Evolutionary conservation across 2,797 vertebrate species (phyloP).

Genomic region (Pteronotus mesoamericanus): DNA sequence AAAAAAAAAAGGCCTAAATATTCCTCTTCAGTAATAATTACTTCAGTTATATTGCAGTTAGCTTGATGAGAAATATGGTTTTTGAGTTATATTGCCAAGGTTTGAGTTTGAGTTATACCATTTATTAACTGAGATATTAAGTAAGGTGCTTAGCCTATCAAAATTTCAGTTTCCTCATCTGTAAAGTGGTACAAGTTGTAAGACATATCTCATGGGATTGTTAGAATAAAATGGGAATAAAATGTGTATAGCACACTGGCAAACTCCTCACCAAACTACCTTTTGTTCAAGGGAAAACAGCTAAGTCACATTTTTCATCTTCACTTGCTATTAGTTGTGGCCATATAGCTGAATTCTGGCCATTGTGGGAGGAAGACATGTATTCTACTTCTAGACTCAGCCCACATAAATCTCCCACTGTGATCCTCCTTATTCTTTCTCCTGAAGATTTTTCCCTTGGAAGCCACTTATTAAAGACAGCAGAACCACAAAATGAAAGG

Average conservation of each 20-base stretch:
- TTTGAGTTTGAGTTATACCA: not conserved
- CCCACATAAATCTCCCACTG: not conserved
- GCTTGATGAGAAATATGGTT: slow-evolving; percentile 9
- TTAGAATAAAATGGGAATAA: not conserved
- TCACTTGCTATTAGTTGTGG: not conserved
- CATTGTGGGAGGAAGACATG: not conserved
- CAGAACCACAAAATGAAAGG: not conserved
- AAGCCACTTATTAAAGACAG: not conserved
- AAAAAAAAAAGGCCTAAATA: not conserved
- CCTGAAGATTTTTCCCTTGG: not conserved
- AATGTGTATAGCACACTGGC: not conserved
- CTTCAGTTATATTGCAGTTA: not conserved
- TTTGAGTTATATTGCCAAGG: not conserved
- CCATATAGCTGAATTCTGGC: not conserved
- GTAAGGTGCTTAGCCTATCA: not conserved
- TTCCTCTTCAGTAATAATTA: not conserved
- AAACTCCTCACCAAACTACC: not conserved
- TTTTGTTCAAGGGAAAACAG: not conserved
- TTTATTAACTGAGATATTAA: not conserved
- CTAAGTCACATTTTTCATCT: not conserved
- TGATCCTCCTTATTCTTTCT: not conserved
- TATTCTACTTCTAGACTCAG: not conserved
- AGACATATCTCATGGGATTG: not conserved
- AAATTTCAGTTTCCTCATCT: not conserved
- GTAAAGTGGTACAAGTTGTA: not conserved